Base-by-base conservation (phyloP, 2,888 invertebrate species). In the Anagyrus pseudococci region DNA sequence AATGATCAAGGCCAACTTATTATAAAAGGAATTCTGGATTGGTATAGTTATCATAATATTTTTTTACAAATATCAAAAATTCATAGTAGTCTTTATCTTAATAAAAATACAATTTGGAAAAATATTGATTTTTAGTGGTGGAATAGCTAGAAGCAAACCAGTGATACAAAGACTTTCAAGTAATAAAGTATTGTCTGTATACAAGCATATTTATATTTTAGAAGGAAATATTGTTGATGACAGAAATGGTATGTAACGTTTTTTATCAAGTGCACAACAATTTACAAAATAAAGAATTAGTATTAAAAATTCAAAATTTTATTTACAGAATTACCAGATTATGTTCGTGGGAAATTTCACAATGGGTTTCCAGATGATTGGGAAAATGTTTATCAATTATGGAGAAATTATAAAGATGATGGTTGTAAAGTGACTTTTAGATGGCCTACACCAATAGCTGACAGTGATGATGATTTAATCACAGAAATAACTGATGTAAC, bases 341-440 rank as follows among this genome's bases (percentile, higher is more conserved):
- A 77, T 62, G 68, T 80, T 7, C 62, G 73, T 2, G 72, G 69
- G 2, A 80, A 79, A 69, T 80, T 80, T 70, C 68, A 64, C 49
- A 75, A 77, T 56, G 80, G 79, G n/a, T 80, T 80, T 68, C 80
- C 80, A 2, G 76, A 78, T 33, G 79, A 80, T 54, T 80, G 80
- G 80, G 69, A 76, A 53, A 77, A 79, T 58, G 73, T 80, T 55
- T 58, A 69, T 59, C 71, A 75, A 56, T 40, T 80, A 10, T 80
- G 80, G 80, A 71, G 60, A n/a, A 68, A 68, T 46, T 80, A 69
- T 40, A 44, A 73, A 13, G 60, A 53, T 4, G 55, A 68, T 49
- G 75, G 74, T 20, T 71, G 68, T 17, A 69, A 59, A 10, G n/a
- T 58, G 8, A 71, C 59, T 25, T 80, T 77, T 63, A 73, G 74